phyloP scores from a whole-genome alignment of 2,888 invertebrate genomes.

The Sphecodes monilicornis region DNA sequence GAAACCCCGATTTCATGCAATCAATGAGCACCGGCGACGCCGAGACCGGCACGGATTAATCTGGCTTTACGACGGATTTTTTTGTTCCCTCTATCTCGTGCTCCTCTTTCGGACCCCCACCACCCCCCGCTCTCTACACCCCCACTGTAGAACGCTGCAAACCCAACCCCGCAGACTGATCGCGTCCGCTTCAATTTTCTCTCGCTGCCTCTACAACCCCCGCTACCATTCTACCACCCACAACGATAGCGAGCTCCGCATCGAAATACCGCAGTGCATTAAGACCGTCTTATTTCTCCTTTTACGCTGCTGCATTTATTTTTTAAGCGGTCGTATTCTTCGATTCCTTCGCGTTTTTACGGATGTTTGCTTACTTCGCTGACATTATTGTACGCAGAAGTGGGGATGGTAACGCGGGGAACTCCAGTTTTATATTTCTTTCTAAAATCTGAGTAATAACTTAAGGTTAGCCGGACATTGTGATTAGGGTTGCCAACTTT shows the following conservation, averaged over 20 bases:
- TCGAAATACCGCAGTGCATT: conserved; percentile 48
- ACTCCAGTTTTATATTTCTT: too few relatives aligned
- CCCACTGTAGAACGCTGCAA: neutral
- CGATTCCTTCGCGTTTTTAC: neutral
- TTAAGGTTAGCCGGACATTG: too few relatives aligned
- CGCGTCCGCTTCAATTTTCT: neutral
- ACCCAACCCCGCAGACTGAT: neutral
- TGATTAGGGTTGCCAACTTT: too few relatives aligned
- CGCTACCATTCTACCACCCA: neutral
- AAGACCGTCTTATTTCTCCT: neutral
- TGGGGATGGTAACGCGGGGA: too few relatives aligned
- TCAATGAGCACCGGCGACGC: conserved; percentile 72
- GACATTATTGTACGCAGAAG: too few relatives aligned
- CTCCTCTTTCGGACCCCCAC: conserved; percentile 29
- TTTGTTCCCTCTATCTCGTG: conserved; percentile 55
- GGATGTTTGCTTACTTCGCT: neutral
- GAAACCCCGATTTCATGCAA: conserved; percentile 76
- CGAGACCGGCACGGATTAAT: conserved; percentile 69
- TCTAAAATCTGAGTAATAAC: too few relatives aligned
- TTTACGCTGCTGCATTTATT: neutral
- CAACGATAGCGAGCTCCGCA: conserved; percentile 11
- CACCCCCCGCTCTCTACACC: neutral
- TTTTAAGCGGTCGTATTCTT: neutral
- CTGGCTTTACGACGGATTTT: conserved; percentile 67
- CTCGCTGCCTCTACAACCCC: neutral